Evolutionary conservation across 2,888 invertebrate genomes (phyloP).

Genomic region (Hirudinaria manillensis): DNA sequence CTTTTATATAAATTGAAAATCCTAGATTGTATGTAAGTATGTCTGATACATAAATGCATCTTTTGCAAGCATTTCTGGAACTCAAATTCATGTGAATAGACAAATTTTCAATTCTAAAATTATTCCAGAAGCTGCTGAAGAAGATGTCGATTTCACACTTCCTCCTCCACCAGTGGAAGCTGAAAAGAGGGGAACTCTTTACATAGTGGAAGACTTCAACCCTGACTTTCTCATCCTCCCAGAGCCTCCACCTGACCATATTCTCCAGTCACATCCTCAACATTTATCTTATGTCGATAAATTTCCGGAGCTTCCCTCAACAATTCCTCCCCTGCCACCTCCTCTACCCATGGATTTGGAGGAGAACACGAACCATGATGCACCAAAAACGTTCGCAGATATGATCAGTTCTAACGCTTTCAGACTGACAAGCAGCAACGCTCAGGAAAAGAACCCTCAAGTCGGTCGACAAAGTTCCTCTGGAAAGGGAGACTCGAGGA

Average conservation of each 20-base stretch:
- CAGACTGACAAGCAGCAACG: not conserved
- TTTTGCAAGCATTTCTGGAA: not conserved
- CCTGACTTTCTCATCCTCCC: constrained; percentile 10
- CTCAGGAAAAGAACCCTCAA: not conserved
- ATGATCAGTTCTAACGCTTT: constrained; percentile 9
- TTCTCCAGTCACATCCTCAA: constrained; percentile 17
- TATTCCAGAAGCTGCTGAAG: too few relatives aligned
- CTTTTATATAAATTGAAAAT: too few relatives aligned
- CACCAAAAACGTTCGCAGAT: not conserved
- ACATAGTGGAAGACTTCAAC: constrained; percentile 18
- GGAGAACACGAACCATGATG: not conserved
- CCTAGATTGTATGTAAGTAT: too few relatives aligned
- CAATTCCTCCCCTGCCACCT: constrained; percentile 18
- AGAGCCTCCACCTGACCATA: not conserved
- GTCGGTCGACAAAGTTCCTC: not conserved
- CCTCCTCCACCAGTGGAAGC: constrained; percentile 21
- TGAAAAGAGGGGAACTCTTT: constrained; percentile 19
- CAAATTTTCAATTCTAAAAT: not conserved
- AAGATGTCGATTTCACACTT: not conserved
- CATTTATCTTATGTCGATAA: not conserved
- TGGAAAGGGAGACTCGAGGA: constrained; percentile 15
- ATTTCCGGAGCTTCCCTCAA: not conserved
- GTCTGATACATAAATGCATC: not conserved
- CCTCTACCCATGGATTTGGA: not conserved
- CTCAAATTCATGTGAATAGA: not conserved